Evolutionary conservation across 2,888 invertebrate species (phyloP), one percentile per base, ranked within the genome.

Genomic region (Melikaiella ostensackeni): DNA sequence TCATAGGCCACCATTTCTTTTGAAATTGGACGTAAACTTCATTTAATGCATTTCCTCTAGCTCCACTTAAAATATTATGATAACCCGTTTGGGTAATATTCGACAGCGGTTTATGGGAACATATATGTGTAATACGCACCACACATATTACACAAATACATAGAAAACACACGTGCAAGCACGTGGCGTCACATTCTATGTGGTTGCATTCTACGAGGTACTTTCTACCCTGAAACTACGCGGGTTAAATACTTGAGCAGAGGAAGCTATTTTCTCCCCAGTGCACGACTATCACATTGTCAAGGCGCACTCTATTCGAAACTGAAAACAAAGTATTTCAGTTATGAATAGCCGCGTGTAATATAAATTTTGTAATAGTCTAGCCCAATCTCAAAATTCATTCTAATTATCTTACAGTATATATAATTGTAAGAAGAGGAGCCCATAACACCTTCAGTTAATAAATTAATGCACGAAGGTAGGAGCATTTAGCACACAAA

Each of bases 11-110:
- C 24, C 8, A 19, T 8, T 66, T 42, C 9, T 66, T 19, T 24
- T 13, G 27, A 46, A 70, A 24, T 13, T 24, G 21, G 21, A 42
- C 11, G n/a, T 24, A 30, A 2, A 70, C 30, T 70, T 70, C 30
- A 70, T 50, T 70, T 70, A 42, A 46, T 27, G 30, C 30, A 50
- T 64, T 19, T 38, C 6, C 33, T 42, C 38, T 21, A n/a, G 46
- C n/a, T 70, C 24, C 7, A 66, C 42, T 42, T 27, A 70, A 27
- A 70, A 50, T 70, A 46, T 57, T 57, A 30, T 30, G 70, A 70
- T 70, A 70, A 50, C 21, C 24, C 66, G 24, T 27, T 66, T 24
- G 66, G 42, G 66, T 38, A 66, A 66, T 66, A 66, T 66, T 66
- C 35, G 42, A 2, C 42, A 19, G 11, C 50, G 50, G 50, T n/a